These are phyloP conservation scores for Hemibagrus wyckioides DNA, from an alignment of 2,113 vertebrate genomes.

Conservation along the genomic window DNA sequence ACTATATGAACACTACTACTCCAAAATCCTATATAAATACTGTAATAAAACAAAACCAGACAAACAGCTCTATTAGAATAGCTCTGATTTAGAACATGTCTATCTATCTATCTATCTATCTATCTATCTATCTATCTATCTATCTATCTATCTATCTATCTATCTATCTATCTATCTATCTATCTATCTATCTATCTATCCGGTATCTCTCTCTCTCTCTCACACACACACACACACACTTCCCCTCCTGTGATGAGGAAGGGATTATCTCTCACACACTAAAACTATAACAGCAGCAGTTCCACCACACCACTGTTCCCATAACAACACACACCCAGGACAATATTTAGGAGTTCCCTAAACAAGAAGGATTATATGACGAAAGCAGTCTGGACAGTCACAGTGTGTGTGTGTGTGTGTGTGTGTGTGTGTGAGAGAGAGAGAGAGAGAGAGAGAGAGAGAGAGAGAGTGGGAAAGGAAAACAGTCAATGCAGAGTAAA, in stretches of 20 bases:
- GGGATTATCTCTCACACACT: not conserved
- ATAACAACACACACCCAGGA: not conserved
- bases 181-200: no score
- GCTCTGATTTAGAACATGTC: no score
- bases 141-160: not conserved
- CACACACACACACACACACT: slow-evolving; percentile 13
- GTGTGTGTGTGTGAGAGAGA: not conserved
- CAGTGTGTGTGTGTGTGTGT: not conserved
- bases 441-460: not conserved
- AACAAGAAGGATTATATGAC: not conserved
- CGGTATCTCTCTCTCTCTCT: no score
- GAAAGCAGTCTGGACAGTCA: not conserved
- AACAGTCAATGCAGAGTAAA: not conserved
- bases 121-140: no score
- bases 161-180: not conserved
- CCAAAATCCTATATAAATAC: not conserved
- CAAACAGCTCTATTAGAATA: no score
- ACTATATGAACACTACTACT: not conserved
- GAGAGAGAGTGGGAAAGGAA: not conserved
- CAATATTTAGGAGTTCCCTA: slow-evolving; percentile 26
- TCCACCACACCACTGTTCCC: slow-evolving; percentile 4
- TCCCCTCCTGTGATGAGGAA: not conserved
- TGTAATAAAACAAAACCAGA: not conserved
- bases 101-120: no score
- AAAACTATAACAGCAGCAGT: no score